Evolutionary conservation across 1,140 invertebrate genomes (phyloP), one percentile per base, ranked within the genome.

Genomic region (Trinorchestia longiramus): DNA sequence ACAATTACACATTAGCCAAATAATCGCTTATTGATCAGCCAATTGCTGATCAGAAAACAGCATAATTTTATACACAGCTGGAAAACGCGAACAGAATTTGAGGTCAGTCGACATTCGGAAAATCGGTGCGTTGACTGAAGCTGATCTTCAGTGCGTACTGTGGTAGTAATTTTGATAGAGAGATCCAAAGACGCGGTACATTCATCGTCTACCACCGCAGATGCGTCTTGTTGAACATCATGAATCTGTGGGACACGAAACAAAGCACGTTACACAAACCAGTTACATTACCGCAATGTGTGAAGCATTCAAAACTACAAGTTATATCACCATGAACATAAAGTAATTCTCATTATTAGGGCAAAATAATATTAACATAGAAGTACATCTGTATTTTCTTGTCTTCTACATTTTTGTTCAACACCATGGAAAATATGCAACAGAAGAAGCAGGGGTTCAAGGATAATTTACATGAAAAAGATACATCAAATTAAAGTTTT

Each of bases 191-290:
- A 36, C 42, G 47, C 47, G 62, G 28, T 36, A 77, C 62, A 23
- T 28, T 23, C 36, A 3, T 11, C n/a, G 17, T 94, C 92, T 96
- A 96, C 96, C 96, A 99, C 97, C 99, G 98, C 96, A 99, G 97
- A 97, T 99, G 98, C n/a, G 98, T 98, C 97, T 99, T 99, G 97
- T 98, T 98, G 97, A 99, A 99, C 97, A 99, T 98, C 98, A 99
- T 99, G 97, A 99, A 98, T 97, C 98, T 99, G 98, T 96, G 98
- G 98, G 97, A 97, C 97, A 97, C 97, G 97, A 97, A 97, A 77
- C 28, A 77, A 36, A 19, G 47, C 19, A 19, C 28, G 62, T 77
- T 36, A 77, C 28, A 6, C 62, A 77, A 77, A 77, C 15, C 62
- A 3, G 11, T 36, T 36, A 11, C 28, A 77, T n/a, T n/a, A n/a